These are phyloP conservation scores for Cygnus atratus DNA, from an alignment of 2,113 vertebrate genomes.

Conservation along the genomic window DNA sequence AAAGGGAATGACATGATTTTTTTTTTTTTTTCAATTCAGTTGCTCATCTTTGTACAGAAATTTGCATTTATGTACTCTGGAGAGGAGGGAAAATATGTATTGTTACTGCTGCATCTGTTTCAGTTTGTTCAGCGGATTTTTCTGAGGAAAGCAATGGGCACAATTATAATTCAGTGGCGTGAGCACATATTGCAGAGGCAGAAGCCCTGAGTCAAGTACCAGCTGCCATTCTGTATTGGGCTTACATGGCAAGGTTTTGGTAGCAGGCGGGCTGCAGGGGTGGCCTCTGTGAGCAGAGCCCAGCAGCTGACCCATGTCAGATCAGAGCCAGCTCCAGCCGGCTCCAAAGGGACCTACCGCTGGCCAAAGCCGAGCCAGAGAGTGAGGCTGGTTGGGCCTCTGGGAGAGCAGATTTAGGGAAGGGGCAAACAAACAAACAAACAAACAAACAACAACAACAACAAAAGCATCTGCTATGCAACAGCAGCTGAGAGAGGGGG, in stretches of 20 bases:
- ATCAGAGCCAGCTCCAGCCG: too few relatives aligned
- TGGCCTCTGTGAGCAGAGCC: too few relatives aligned
- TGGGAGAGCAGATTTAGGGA: too few relatives aligned
- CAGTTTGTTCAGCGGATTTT: background rate
- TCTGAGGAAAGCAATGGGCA: background rate
- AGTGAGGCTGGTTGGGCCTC: too few relatives aligned
- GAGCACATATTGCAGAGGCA: background rate
- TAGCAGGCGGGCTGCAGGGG: too few relatives aligned
- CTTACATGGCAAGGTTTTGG: background rate
- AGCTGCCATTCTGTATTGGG: background rate
- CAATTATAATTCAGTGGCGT: fast-evolving
- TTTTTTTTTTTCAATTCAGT: background rate
- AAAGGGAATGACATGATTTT: background rate
- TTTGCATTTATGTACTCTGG: background rate
- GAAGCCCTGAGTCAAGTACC: background rate
- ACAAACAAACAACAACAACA: too few relatives aligned
- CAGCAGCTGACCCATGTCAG: too few relatives aligned
- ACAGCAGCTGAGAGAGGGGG: too few relatives aligned
- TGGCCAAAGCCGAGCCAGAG: too few relatives aligned
- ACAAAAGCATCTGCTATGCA: too few relatives aligned
- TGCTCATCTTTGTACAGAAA: background rate
- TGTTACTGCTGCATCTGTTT: background rate
- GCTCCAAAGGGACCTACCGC: too few relatives aligned
- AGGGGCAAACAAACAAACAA: too few relatives aligned
- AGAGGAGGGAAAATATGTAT: background rate